Evolutionary conservation across 2,888 invertebrate species (phyloP), one percentile per base, ranked within the genome.

Genomic region (Escarpia spicata): DNA sequence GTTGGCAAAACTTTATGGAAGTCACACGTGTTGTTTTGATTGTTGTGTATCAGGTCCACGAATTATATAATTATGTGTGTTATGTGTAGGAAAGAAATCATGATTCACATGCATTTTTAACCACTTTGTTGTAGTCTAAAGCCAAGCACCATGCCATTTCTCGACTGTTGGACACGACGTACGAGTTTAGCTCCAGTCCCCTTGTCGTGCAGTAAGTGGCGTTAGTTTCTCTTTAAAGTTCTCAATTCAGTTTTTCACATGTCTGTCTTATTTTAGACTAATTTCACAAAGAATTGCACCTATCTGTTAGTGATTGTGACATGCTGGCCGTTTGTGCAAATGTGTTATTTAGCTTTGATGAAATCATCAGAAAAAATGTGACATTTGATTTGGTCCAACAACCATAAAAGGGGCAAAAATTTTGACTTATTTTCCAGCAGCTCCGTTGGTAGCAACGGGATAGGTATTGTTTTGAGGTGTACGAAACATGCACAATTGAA

Each of bases 101-200:
- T 26, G 75, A 75, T 75, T 26, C 26, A 75, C 19, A n/a, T 75
- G 6, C 19, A 75, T 6, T 75, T 75, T 3, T 75, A 26, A 26
- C 6, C 26, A 93, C 92, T 91, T 94, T 93, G 92, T 96, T 96
- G 93, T 95, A 97, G 96, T 98, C 98, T 0, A 98, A 99, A 97
- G 99, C 99, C 0, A 98, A 99, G 95, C 99, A 99, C 97, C 98
- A 99, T 26, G 99, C 99, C 10, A 98, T 99, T 94, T 97, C 99
- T 2, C 97, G 98, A 3, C 97, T 97, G 58, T 97, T 99, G 31
- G 97, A 97, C 93, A 98, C 97, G 95, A 98, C 98, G 0, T 99
- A 99, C 96, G 97, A 97, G 92, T 99, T 99, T 96, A 94, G 92
- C 93, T 98, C 98, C 95, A 98, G 98, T 0, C 97, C 97, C 37